These are phyloP conservation scores for Furcifer pardalis DNA, from an alignment of 2,797 vertebrate species.

Conservation along the genomic window DNA sequence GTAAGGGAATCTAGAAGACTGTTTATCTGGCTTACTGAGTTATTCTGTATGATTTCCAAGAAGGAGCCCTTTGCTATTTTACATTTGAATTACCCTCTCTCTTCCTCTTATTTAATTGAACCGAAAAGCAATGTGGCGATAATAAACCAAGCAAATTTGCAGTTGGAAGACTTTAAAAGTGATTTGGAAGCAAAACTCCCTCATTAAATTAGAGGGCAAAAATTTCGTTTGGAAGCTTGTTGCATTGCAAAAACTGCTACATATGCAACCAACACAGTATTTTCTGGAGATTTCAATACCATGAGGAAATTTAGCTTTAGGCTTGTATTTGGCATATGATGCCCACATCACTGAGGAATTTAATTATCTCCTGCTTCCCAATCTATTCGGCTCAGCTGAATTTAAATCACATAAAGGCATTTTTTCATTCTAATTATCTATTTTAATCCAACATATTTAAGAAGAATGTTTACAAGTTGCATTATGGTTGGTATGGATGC, in stretches of 20 bases:
- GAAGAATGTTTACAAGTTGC: neutral
- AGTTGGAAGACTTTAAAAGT: conserved; percentile 72
- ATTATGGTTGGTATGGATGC: neutral
- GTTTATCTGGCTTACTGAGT: neutral
- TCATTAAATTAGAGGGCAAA: conserved; percentile 70
- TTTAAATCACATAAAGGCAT: conserved; percentile 27
- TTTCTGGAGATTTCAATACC: conserved; percentile 57
- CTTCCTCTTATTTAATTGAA: conserved; percentile 65
- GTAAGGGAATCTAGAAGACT: neutral
- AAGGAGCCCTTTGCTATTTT: conserved; percentile 1
- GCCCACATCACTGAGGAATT: conserved; percentile 51
- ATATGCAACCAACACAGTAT: conserved; percentile 46
- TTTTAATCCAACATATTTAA: neutral
- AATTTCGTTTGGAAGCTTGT: conserved; percentile 66
- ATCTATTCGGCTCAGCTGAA: conserved; percentile 35
- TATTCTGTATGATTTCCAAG: neutral
- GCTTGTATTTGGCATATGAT: conserved; percentile 57
- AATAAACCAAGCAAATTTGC: conserved; percentile 64
- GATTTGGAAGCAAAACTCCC: conserved; percentile 74
- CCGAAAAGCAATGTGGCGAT: conserved; percentile 67
- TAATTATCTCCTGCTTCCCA: conserved; percentile 28
- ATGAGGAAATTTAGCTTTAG: conserved; percentile 57
- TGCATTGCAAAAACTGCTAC: conserved; percentile 52
- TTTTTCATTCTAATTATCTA: neutral
- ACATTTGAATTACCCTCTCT: neutral